Conservation (phyloP, 1,140 invertebrate species). For the Pseudoatta argentina region DNA sequence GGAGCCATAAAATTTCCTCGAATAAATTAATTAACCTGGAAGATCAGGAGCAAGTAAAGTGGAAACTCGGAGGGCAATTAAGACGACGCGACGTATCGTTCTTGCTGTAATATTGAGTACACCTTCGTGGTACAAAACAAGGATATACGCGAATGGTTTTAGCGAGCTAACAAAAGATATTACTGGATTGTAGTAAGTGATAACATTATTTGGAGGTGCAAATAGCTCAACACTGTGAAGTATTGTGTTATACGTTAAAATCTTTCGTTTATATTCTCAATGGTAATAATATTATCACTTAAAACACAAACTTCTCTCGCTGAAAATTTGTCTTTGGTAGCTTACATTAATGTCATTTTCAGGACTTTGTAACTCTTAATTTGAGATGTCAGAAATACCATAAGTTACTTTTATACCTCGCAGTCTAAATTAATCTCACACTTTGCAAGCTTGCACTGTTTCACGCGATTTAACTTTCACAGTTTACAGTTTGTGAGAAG, state of each 20-base stretch:
- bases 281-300: conserved; percentile 25
- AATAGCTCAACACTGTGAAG: not conserved
- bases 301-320: not conserved
- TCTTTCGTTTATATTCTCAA: not conserved
- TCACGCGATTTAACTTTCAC: conserved; percentile 36
- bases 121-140: conserved; percentile 1
- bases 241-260: not conserved
- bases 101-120: conserved; percentile 35
- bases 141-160: conserved; percentile 6
- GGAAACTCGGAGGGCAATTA: conserved; percentile 49
- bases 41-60: conserved; percentile 50
- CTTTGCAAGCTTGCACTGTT: not conserved
- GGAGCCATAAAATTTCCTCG: conserved; percentile 55
- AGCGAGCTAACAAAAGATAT: not conserved
- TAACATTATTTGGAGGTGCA: conserved; percentile 11
- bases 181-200: not conserved
- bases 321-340: not conserved
- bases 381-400: conserved; percentile 12
- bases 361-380: conserved; percentile 31
- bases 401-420: conserved; percentile 21
- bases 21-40: conserved; percentile 67
- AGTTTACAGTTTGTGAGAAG: conserved; percentile 26
- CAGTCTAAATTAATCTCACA: conserved; percentile 35
- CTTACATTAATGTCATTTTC: conserved; percentile 23
- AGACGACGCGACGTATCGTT: conserved; percentile 54